Evolutionary conservation across 2,888 invertebrate species (phyloP).

Genomic region (Meandrusa payeni): DNA sequence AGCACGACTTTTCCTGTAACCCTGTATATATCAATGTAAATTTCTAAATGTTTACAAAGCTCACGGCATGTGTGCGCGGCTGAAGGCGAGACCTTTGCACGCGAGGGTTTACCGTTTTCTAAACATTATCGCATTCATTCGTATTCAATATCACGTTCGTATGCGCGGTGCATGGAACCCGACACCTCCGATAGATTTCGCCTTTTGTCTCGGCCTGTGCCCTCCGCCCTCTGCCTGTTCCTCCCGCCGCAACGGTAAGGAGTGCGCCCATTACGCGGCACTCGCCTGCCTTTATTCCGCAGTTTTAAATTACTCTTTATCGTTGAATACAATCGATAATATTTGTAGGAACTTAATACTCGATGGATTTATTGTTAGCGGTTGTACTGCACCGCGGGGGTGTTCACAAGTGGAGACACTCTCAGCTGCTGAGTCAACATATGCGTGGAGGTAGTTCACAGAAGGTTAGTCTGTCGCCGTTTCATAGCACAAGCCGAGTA

Average conservation of each 20-base stretch:
- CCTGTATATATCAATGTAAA: too few relatives aligned
- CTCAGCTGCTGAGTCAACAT: too few relatives aligned
- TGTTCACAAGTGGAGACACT: too few relatives aligned
- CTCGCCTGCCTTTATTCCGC: constrained; percentile 20
- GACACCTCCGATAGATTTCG: constrained; percentile 30
- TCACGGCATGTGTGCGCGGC: too few relatives aligned
- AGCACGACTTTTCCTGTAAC: too few relatives aligned
- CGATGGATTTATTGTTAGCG: too few relatives aligned
- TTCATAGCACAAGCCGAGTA: too few relatives aligned
- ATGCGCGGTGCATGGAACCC: constrained; percentile 29
- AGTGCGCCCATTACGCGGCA: constrained; percentile 19
- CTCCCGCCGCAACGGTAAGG: constrained; percentile 26
- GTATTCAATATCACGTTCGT: constrained; percentile 26
- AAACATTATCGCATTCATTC: constrained; percentile 17
- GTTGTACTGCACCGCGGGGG: too few relatives aligned
- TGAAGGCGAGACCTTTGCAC: background rate
- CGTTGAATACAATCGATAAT: constrained; percentile 12
- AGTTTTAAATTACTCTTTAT: constrained; percentile 27
- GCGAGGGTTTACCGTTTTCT: constrained; percentile 14
- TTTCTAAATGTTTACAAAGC: too few relatives aligned
- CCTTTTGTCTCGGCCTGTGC: constrained; percentile 28
- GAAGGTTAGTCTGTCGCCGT: too few relatives aligned
- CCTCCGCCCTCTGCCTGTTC: constrained; percentile 27
- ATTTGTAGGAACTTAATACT: background rate
- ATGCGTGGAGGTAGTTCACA: too few relatives aligned